Conservation (phyloP, 1,140 invertebrate species). For the Harlomillsia oculata region DNA sequence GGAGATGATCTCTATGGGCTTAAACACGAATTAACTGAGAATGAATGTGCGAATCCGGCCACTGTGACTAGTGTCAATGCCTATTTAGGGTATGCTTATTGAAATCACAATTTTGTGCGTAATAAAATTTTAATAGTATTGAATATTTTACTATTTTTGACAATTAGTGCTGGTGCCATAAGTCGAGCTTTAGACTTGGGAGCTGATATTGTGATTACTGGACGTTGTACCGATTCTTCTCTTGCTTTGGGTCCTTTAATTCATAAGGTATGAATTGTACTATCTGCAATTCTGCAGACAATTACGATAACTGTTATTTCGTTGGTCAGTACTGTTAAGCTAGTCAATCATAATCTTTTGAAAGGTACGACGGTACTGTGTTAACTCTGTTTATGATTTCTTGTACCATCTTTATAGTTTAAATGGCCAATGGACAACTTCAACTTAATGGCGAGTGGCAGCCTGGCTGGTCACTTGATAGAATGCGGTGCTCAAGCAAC, state of each 20-base stretch:
- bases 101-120: neutral
- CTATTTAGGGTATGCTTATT: constrained; percentile 42
- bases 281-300: no score
- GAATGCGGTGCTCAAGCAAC: constrained; percentile 50
- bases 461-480: constrained; percentile 48
- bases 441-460: constrained; percentile 42
- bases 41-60: constrained; percentile 39
- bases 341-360: no score
- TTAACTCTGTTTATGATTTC: neutral
- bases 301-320: neutral
- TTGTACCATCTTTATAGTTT: constrained; percentile 35
- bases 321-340: neutral
- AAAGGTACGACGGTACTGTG: neutral
- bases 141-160: constrained; percentile 2
- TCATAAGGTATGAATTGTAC: constrained; percentile 39
- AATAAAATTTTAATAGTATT: neutral
- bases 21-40: constrained; percentile 39
- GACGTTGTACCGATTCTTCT: constrained; percentile 48
- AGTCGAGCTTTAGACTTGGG: constrained; percentile 43
- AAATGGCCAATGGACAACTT: constrained; percentile 43
- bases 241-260: constrained; percentile 45
- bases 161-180: constrained; percentile 41
- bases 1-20: constrained; percentile 35
- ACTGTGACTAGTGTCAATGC: constrained; percentile 46
- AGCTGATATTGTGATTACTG: constrained; percentile 48